Percentiles rank a stretch among this genome's conserved stretches.
These are phyloP conservation scores for Stomatorhinus walkeri DNA, from an alignment of 2,797 vertebrate species.

Conservation along the genomic window DNA sequence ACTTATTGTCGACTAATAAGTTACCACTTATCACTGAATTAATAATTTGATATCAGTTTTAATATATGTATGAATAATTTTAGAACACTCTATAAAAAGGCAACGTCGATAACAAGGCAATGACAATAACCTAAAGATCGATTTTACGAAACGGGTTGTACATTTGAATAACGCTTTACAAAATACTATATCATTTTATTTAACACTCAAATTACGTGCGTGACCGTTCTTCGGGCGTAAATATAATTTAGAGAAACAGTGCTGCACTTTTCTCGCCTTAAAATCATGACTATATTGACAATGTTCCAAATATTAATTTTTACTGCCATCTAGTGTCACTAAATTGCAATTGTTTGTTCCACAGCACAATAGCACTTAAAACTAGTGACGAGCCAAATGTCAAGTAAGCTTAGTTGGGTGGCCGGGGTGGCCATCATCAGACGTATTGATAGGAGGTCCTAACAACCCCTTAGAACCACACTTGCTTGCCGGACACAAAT, in stretches of 20 bases:
- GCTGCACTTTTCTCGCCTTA: background rate
- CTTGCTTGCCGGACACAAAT: background rate
- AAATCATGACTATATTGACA: background rate
- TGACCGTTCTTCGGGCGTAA: background rate
- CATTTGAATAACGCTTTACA: background rate
- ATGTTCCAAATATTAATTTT: background rate
- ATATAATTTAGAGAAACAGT: background rate
- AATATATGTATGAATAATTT: background rate
- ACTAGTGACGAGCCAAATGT: background rate
- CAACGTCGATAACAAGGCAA: background rate
- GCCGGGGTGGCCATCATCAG: background rate
- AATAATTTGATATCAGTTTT: background rate
- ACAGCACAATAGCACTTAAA: background rate
- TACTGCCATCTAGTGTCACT: conserved; percentile 1
- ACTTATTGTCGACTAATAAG: background rate
- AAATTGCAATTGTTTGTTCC: background rate
- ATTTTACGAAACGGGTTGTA: background rate
- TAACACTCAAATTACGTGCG: background rate
- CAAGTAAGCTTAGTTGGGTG: background rate
- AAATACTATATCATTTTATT: background rate
- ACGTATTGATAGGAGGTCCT: background rate
- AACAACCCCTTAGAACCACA: background rate
- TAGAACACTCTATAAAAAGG: background rate
- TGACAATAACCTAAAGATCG: background rate
- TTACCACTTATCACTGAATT: background rate